Conservation (phyloP, 2,113 vertebrate genomes). For the Tylochromis polylepis region DNA sequence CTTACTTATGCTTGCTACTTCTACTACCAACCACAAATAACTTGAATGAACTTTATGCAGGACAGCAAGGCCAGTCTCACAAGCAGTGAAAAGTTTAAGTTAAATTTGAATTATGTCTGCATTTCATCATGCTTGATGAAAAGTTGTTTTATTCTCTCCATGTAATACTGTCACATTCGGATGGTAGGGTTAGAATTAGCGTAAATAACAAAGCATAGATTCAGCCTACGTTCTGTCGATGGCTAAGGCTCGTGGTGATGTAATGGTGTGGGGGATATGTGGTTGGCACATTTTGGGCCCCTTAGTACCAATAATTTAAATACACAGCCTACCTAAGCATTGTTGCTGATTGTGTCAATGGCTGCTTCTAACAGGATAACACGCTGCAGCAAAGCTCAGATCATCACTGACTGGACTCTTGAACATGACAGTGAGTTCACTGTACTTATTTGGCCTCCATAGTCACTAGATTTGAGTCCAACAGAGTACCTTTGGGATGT, state of each 20-base stretch:
- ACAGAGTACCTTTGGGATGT: background rate
- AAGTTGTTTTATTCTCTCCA: rapidly evolving
- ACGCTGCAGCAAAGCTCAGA: background rate
- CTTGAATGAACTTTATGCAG: background rate
- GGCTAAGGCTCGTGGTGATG: background rate
- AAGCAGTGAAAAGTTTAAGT: background rate
- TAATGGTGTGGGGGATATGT: background rate
- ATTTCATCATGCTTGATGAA: background rate
- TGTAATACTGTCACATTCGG: background rate
- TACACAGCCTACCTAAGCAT: background rate
- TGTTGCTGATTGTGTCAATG: no score
- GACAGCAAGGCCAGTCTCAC: background rate
- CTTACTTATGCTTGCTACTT: background rate
- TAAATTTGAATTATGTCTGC: background rate
- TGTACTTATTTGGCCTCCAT: background rate
- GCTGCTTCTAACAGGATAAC: background rate
- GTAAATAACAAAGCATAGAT: background rate
- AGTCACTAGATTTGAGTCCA: background rate
- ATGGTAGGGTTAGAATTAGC: background rate
- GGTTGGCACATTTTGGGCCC: no score
- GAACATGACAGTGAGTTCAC: no score
- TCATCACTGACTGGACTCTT: background rate
- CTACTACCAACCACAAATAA: background rate
- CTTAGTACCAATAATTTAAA: background rate
- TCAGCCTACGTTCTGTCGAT: rapidly evolving